Evolutionary conservation across 2,113 vertebrate species (phyloP), one percentile per base, ranked within the genome.

Genomic region (Ceratotherium simum): DNA sequence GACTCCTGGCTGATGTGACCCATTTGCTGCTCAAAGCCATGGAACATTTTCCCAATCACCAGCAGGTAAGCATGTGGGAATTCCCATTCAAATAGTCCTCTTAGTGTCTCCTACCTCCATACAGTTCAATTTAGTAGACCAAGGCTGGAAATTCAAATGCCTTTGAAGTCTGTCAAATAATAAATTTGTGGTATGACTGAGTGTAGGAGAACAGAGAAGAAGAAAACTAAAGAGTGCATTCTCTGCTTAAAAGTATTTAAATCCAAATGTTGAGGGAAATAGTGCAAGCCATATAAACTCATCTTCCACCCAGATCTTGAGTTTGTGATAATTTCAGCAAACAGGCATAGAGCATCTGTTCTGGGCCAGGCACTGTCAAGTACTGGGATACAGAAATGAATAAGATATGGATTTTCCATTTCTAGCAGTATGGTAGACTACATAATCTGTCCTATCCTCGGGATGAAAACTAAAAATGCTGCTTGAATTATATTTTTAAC

Each of bases 1-100:
- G 99, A 11, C 99, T 99, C 29, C 96, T 99, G 92, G 99, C 99
- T 0, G 99, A 99, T 2, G 99, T 99, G 98, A 99, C 99, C 29
- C 99, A 99, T 97, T 98, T 99, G 81, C 99, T 99, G 1, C 99
- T 99, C 90, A 99, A 99, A 98, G 99, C 99, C 97, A 99, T 99
- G 99, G 99, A 99, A 98, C 99, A 99, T 80, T 99, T 99, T 97
- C 99, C 99, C 62, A 99, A 99, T 95, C 99, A 99, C 97, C 99
- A 99, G 78, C 99, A 99, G 99, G 99, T 99, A 98, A 96, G 81
- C 27, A 33, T 85, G 60, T 64, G 6, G 62, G 25, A 72, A 86
- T 90, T 65, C 51, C 25, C 42, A 64, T 73, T 85, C 73, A 69
- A 33, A 10, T 83, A 76, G 25, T 81, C 76, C 48, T 82, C 60